A percentile compares a stretch with the other conserved stretches of the same genome.
Conservation (phyloP, 2,888 invertebrate genomes). For the Tholera decimalis region DNA sequence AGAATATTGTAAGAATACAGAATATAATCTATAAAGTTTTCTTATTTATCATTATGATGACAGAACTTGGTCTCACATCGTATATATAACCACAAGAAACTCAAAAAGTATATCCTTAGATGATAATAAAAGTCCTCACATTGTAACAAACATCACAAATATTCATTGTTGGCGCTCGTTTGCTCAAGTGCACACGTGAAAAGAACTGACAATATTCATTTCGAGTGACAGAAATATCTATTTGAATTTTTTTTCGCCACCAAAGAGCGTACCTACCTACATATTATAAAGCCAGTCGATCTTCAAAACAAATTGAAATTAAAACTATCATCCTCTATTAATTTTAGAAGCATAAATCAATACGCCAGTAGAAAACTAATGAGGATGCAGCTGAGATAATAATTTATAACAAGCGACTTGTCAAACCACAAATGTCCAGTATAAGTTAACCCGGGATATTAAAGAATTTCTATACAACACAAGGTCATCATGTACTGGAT, state of each 20-base stretch:
- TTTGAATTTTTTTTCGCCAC: too few species aligned
- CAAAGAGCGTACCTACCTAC: too few species aligned
- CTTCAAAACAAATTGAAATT: background rate
- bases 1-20: too few species aligned
- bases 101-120: too few species aligned
- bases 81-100: background rate
- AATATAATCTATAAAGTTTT: background rate
- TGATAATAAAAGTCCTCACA: too few species aligned
- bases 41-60: background rate
- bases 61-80: background rate
- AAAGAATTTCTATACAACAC: background rate
- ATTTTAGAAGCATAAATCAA: conserved; percentile 28
- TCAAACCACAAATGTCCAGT: background rate
- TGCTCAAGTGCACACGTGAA: too few species aligned
- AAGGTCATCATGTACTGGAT: background rate
- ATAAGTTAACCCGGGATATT: background rate
- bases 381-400: conserved; percentile 8
- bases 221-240: too few species aligned
- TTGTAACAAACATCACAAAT: too few species aligned
- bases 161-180: too few species aligned
- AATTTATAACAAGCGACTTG: conserved; percentile 16
- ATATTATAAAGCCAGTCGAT: background rate
- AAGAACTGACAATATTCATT: too few species aligned
- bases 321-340: background rate
- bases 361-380: conserved; percentile 12